Conservation (phyloP, 2,888 invertebrate species). For the Blastobasis adustella region DNA sequence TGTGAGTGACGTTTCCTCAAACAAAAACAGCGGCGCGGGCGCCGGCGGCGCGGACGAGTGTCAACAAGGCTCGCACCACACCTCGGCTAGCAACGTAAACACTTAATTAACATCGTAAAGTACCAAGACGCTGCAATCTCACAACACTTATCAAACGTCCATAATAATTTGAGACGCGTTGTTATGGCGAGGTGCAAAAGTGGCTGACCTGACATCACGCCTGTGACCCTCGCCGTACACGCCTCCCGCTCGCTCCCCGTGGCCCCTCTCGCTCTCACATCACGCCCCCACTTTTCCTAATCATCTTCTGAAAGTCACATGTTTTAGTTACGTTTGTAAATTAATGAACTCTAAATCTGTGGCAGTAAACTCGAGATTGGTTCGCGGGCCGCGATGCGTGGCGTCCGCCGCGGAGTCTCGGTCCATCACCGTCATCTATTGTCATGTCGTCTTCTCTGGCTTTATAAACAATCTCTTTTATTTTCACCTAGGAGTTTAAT, state of each 20-base stretch:
- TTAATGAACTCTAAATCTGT: slow-evolving; percentile 68
- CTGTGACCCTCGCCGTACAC: slow-evolving; percentile 62
- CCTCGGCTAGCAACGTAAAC: slow-evolving; percentile 45
- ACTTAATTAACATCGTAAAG: slow-evolving; percentile 72
- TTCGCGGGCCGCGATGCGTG: slow-evolving; percentile 26
- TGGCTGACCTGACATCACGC: slow-evolving; percentile 77
- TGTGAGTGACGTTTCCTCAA: slow-evolving; percentile 39
- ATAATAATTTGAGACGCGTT: slow-evolving; percentile 76
- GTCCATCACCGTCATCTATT: slow-evolving; percentile 68
- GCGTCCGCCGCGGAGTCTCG: slow-evolving; percentile 39
- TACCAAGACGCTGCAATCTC: slow-evolving; percentile 68
- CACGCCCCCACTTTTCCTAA: slow-evolving; percentile 72
- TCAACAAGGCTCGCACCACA: slow-evolving; percentile 37
- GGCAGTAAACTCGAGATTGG: slow-evolving; percentile 60
- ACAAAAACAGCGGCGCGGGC: slow-evolving; percentile 26
- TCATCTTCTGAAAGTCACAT: slow-evolving; percentile 69
- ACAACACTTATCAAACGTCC: slow-evolving; percentile 74
- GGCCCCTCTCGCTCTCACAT: slow-evolving; percentile 55
- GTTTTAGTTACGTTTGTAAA: slow-evolving; percentile 57
- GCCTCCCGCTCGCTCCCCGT: slow-evolving; percentile 43
- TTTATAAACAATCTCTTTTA: slow-evolving; percentile 73
- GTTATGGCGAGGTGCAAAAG: slow-evolving; percentile 76
- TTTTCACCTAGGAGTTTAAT: slow-evolving; percentile 71
- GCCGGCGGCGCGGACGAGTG: slow-evolving; percentile 26
- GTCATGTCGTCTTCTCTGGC: slow-evolving; percentile 68